A percentile compares a stretch with the other conserved stretches of the same genome.
Conservation (phyloP, 2,888 invertebrate genomes). For the Gortyna flavago region DNA sequence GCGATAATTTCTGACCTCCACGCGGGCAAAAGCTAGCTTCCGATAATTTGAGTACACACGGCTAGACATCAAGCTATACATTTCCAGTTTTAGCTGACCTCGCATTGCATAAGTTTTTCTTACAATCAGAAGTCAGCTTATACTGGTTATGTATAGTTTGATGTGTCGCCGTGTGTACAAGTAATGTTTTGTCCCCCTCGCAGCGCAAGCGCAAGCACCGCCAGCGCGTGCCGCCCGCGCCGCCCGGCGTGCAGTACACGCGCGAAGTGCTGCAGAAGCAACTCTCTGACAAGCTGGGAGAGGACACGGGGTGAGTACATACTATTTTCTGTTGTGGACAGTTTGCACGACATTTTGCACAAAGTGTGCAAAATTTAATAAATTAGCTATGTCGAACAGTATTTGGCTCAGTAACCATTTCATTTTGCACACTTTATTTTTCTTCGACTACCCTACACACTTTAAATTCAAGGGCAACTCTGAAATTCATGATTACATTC, state of each 20-base stretch:
- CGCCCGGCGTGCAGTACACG: not conserved
- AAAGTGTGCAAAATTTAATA: not conserved
- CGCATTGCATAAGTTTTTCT: no score
- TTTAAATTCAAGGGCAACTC: not conserved
- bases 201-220: conserved; percentile 57
- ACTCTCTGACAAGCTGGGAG: not conserved
- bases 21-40: no score
- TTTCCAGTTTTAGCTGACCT: no score
- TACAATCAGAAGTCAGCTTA: no score
- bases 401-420: not conserved
- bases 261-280: conserved; percentile 13
- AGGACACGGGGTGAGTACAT: conserved; percentile 12
- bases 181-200: not conserved
- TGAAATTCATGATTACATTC: not conserved
- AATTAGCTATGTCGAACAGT: not conserved
- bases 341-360: not conserved
- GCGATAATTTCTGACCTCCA: no score
- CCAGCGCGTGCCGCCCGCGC: not conserved
- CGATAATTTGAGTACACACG: no score
- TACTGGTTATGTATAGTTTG: no score
- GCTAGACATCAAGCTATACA: no score
- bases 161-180: no score
- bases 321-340: not conserved
- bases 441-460: not conserved
- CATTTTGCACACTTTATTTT: not conserved